Evolutionary conservation across 1,140 invertebrate genomes (phyloP), one percentile per base, ranked within the genome.

Genomic region (Drosophila quadrilineata): DNA sequence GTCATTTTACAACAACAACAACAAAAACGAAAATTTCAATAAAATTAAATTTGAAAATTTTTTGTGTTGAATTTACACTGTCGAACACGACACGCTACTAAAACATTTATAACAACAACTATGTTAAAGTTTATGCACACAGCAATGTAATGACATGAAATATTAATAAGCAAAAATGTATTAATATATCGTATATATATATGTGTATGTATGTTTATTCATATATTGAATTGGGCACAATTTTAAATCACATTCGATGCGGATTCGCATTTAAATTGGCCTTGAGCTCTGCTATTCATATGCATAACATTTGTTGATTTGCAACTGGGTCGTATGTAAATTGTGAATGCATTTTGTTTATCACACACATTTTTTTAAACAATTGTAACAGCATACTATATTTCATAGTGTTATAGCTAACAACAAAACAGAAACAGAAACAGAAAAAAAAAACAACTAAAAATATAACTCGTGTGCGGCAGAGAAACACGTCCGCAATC

Each of bases 401-500:
- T 5, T 12, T n/a, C n/a, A n/a, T n/a, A n/a, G n/a, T n/a, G n/a
- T n/a, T n/a, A n/a, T n/a, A 12, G 38, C 19, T 9, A 45, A 19
- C 14, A 22, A 2, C 8, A 12, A 33, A n/a, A 31, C 26, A 31
- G 3, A 6, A 14, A 40, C 4, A 53, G 2, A 40, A 12, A 26
- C 21, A 45, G 2, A 38, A 22, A 16, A 45, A 40, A 14, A 40
- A 24, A 29, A 38, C 3, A 10, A 38, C 6, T 28, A 2, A 26
- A 58, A 52, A 45, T 8, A 17, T 16, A 17, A 21, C 2, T 6
- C 29, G 52, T 26, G 17, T 31, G 40, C 21, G 22, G 22, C 6
- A n/a, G 10, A 16, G 19, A 49, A 28, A 67, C 63, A 71, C 68
- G 68, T 71, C 68, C 54, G 68, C 68, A 46, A 49, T 50, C 24